Conservation (phyloP, 2,888 invertebrate species). For the Aproaerema taeniolella region DNA sequence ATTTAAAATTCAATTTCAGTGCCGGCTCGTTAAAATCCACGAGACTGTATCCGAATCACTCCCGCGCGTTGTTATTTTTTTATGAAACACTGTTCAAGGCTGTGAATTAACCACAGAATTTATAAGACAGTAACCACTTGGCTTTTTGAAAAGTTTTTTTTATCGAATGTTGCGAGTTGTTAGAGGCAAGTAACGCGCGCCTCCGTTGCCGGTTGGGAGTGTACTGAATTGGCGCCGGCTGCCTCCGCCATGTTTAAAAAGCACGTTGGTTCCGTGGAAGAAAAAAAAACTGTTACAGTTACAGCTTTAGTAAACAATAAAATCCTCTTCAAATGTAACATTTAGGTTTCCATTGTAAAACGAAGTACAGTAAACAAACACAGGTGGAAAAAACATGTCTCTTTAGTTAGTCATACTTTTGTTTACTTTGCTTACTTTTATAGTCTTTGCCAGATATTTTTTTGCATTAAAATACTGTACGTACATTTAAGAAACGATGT, state of each 20-base stretch:
- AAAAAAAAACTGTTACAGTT: conserved; percentile 41
- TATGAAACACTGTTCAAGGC: conserved; percentile 26
- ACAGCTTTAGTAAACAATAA: too few relatives aligned
- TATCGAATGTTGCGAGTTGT: conserved; percentile 29
- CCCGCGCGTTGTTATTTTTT: conserved; percentile 35
- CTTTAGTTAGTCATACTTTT: too few relatives aligned
- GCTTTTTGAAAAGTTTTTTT: conserved; percentile 26
- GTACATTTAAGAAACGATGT: too few relatives aligned
- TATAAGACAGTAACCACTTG: conserved; percentile 28
- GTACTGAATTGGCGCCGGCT: conserved; percentile 49
- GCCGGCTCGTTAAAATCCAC: conserved; percentile 51
- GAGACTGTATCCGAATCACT: conserved; percentile 44
- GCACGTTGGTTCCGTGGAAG: conserved; percentile 32
- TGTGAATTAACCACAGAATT: conserved; percentile 23
- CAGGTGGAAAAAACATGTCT: too few relatives aligned
- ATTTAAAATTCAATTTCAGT: conserved; percentile 47
- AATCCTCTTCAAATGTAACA: too few relatives aligned
- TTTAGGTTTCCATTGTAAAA: too few relatives aligned
- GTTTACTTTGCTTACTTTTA: too few relatives aligned
- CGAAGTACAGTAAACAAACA: too few relatives aligned
- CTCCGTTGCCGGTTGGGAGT: conserved; percentile 37
- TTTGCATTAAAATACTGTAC: too few relatives aligned
- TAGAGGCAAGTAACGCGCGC: conserved; percentile 46
- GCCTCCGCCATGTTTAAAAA: conserved; percentile 62
- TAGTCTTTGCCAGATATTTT: too few relatives aligned